A percentile compares a stretch with the other conserved stretches of the same genome.
Evolutionary conservation across 1,140 invertebrate genomes (phyloP).

Genomic region (Pseudobourletiella spinata): DNA sequence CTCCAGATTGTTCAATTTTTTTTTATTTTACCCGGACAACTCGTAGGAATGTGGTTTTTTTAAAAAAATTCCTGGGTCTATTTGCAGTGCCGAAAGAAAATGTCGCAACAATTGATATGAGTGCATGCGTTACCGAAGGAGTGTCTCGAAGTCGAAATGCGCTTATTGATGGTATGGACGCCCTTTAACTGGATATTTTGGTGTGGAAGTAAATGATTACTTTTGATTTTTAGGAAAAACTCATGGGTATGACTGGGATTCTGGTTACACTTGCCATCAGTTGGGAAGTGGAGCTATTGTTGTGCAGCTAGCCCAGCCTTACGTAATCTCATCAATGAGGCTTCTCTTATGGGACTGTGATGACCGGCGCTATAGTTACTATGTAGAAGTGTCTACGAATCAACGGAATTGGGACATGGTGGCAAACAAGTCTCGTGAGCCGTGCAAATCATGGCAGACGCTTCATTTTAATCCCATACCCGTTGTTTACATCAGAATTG

Average conservation of each 20-base stretch:
- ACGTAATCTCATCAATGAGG: slow-evolving; percentile 80
- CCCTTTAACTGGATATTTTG: background rate
- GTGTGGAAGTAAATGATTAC: background rate
- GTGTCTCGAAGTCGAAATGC: slow-evolving; percentile 84
- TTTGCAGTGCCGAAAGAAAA: slow-evolving; percentile 76
- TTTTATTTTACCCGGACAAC: too few species aligned
- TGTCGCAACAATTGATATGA: slow-evolving; percentile 78
- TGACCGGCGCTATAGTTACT: slow-evolving; percentile 90
- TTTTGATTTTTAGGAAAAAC: slow-evolving; percentile 53
- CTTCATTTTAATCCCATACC: slow-evolving; percentile 70
- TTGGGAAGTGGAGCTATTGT: slow-evolving; percentile 88
- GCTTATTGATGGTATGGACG: slow-evolving; percentile 66
- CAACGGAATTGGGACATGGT: slow-evolving; percentile 58
- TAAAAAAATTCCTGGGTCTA: too few species aligned
- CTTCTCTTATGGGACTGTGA: slow-evolving; percentile 97
- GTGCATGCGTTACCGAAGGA: slow-evolving; percentile 90
- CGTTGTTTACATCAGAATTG: slow-evolving; percentile 87
- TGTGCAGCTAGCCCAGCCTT: slow-evolving; percentile 93
- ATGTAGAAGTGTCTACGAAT: slow-evolving; percentile 91
- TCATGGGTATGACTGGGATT: slow-evolving; percentile 95
- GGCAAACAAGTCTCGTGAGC: slow-evolving; percentile 62
- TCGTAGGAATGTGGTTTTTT: too few species aligned
- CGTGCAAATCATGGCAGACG: slow-evolving; percentile 84
- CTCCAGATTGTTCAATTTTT: too few species aligned
- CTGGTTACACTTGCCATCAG: slow-evolving; percentile 95